These are phyloP conservation scores for Callinectes sapidus DNA, from an alignment of 2,888 invertebrate genomes.

Conservation along the genomic window DNA sequence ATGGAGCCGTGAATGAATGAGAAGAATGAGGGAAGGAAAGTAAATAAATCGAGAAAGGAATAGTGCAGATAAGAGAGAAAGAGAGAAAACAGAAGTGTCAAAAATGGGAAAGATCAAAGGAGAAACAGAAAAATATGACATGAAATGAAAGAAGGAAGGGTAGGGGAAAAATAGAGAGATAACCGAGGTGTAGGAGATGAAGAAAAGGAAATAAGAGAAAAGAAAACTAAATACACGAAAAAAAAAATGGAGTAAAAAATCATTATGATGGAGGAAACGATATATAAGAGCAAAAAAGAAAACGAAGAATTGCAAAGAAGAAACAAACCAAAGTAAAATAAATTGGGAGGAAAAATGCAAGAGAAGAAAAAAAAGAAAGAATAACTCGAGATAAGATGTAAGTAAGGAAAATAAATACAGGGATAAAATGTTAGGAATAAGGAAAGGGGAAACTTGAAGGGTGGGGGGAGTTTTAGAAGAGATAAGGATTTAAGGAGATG, in stretches of 20 bases:
- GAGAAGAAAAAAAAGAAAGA: too few species aligned
- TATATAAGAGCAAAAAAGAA: neutral
- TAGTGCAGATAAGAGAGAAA: neutral
- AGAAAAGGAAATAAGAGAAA: too few species aligned
- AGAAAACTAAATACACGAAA: too few species aligned
- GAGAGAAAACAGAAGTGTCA: too few species aligned
- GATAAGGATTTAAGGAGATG: neutral
- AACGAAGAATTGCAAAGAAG: neutral
- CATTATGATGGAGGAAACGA: too few species aligned
- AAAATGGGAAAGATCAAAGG: too few species aligned
- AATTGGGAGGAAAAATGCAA: neutral
- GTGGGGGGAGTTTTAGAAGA: neutral
- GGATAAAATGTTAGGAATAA: neutral
- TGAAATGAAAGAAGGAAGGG: neutral
- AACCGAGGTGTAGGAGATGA: neutral
- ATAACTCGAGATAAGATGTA: too few species aligned
- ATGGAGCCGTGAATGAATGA: too few species aligned
- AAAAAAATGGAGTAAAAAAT: too few species aligned
- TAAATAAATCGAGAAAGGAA: neutral
- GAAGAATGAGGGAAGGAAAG: neutral
- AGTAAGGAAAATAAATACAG: neutral
- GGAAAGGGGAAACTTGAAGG: neutral
- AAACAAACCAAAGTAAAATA: neutral
- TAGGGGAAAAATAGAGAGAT: neutral
- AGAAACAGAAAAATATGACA: too few species aligned